phyloP scores from a whole-genome alignment of 2,888 invertebrate species.

The Ctenicera cuprea region DNA sequence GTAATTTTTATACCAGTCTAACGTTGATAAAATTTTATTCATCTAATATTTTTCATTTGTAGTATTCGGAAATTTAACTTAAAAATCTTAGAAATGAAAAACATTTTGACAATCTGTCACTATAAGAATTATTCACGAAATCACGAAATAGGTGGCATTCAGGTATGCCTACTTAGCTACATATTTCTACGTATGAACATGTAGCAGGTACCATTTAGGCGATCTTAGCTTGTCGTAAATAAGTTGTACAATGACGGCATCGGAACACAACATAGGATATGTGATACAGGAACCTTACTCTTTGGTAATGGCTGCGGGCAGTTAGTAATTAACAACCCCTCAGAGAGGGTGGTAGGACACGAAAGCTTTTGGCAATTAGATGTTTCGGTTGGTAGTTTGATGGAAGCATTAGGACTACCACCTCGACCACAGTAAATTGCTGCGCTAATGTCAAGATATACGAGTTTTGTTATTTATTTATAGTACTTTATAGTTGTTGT shows the following conservation, averaged over 20 bases:
- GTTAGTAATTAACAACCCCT: slow-evolving; percentile 68
- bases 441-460: slow-evolving; percentile 61
- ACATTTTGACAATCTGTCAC: too few relatives aligned
- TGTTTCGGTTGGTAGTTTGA: slow-evolving; percentile 66
- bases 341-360: slow-evolving; percentile 65
- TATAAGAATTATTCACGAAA: too few relatives aligned
- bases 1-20: too few relatives aligned
- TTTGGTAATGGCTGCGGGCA: slow-evolving; percentile 48
- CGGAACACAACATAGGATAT: neutral
- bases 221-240: neutral
- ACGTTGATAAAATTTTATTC: too few relatives aligned
- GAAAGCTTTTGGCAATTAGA: slow-evolving; percentile 71
- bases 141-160: too few relatives aligned
- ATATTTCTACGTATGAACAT: too few relatives aligned
- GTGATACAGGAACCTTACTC: slow-evolving; percentile 35
- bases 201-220: neutral
- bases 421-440: slow-evolving; percentile 67
- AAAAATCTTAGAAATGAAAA: too few relatives aligned
- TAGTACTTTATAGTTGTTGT: slow-evolving; percentile 16
- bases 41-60: too few relatives aligned
- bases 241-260: slow-evolving; percentile 9
- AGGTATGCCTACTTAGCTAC: too few relatives aligned
- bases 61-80: too few relatives aligned
- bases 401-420: slow-evolving; percentile 67
- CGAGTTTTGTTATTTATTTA: slow-evolving; percentile 60